These are phyloP conservation scores for Protomyctophum bolini DNA, from an alignment of 2,113 vertebrate genomes.

Conservation along the genomic window DNA sequence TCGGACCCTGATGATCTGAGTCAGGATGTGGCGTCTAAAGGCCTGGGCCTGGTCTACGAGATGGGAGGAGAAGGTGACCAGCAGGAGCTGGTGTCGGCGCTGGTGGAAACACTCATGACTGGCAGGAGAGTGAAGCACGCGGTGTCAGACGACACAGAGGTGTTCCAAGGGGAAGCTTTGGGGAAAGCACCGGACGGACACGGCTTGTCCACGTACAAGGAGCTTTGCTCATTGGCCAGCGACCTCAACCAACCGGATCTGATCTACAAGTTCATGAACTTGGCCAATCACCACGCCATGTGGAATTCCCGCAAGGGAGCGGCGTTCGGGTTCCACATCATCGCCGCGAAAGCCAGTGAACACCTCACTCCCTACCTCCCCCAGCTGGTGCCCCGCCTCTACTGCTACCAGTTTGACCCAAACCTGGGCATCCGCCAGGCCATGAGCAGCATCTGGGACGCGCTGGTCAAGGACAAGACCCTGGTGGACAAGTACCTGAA, in stretches of 20 bases:
- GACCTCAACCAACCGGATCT: slow-evolving; percentile 98
- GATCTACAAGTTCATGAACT: slow-evolving; percentile 99
- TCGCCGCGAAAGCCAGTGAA: slow-evolving; percentile 93
- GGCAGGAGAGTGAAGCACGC: slow-evolving; percentile 93
- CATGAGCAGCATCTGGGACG: slow-evolving; percentile 99
- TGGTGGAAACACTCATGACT: slow-evolving; percentile 98
- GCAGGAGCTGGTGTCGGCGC: slow-evolving; percentile 91
- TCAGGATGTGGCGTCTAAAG: slow-evolving; percentile 97
- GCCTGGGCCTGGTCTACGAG: slow-evolving; percentile 96
- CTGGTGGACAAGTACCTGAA: slow-evolving; percentile 95
- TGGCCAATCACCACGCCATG: slow-evolving; percentile 99
- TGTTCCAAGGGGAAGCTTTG: slow-evolving; percentile 90
- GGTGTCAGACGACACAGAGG: slow-evolving; percentile 91
- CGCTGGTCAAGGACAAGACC: slow-evolving; percentile 91
- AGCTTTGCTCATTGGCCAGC: slow-evolving; percentile 96
- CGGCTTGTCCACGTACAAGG: slow-evolving; percentile 95
- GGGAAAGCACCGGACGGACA: slow-evolving; percentile 97
- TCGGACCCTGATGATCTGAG: slow-evolving; percentile 96
- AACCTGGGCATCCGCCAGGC: slow-evolving; percentile 94
- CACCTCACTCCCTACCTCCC: slow-evolving; percentile 92
- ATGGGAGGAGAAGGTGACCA: slow-evolving; percentile 93
- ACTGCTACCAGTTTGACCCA: slow-evolving; percentile 98
- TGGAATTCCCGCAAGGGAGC: slow-evolving; percentile 99
- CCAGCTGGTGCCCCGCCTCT: slow-evolving; percentile 93
- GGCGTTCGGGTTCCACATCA: slow-evolving; percentile 97